Evolutionary conservation across 2,888 invertebrate species (phyloP).

Genomic region (Eupeodes luniger): DNA sequence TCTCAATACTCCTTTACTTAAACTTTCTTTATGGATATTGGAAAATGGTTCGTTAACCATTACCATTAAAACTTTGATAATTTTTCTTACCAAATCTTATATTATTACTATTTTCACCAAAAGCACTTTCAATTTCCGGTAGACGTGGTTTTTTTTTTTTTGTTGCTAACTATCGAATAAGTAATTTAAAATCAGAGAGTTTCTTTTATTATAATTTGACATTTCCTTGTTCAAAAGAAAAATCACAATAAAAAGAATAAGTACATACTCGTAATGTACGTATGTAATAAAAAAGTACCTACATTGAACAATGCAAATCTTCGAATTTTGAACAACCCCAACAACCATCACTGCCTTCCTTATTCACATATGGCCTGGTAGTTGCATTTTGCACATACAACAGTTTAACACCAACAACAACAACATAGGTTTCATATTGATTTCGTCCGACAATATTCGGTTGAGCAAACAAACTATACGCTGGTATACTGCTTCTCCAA

Average conservation of each 20-base stretch:
- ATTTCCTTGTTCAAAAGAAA: conserved; percentile 43
- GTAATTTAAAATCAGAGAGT: conserved; percentile 55
- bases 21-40: not conserved
- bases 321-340: not conserved
- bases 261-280: not conserved
- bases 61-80: conserved; percentile 21
- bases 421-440: conserved; percentile 52
- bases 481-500: no score
- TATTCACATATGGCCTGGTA: conserved; percentile 15
- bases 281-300: not conserved
- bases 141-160: not conserved
- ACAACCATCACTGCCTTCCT: not conserved
- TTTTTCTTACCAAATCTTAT: not conserved
- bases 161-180: conserved; percentile 49
- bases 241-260: conserved; percentile 17
- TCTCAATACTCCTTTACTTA: not conserved
- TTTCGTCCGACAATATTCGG: conserved; percentile 21
- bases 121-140: conserved; percentile 61
- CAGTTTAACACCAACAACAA: conserved; percentile 12
- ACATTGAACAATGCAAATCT: conserved; percentile 20
- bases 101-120: not conserved
- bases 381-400: no score
- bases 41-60: conserved; percentile 4
- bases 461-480: conserved; percentile 38
- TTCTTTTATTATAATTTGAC: conserved; percentile 67